Percentiles rank a stretch among this genome's conserved stretches.
These are phyloP conservation scores for Paramormyrops hopkinsi DNA, from an alignment of 2,797 vertebrate genomes.

Conservation along the genomic window DNA sequence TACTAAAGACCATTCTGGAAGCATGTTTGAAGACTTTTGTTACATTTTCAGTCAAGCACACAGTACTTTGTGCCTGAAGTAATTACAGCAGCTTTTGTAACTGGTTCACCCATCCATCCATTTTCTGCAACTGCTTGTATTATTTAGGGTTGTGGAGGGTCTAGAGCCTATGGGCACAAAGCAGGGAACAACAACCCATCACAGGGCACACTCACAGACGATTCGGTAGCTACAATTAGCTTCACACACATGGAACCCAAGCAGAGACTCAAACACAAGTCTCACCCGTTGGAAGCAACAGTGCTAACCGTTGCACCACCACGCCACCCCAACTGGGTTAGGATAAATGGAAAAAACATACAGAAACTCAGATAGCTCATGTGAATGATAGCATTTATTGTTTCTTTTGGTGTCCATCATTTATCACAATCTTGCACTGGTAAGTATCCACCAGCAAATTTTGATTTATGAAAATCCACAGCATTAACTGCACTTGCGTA, in stretches of 20 bases:
- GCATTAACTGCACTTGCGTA: slow-evolving; percentile 26
- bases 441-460: slow-evolving; percentile 10
- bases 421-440: slow-evolving; percentile 12
- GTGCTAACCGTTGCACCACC: background rate
- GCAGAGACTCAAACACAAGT: background rate
- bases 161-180: background rate
- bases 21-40: background rate
- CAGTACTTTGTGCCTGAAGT: background rate
- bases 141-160: background rate
- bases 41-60: background rate
- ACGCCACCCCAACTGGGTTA: background rate
- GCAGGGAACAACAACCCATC: background rate
- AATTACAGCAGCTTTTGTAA: background rate
- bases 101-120: background rate
- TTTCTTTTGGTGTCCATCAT: slow-evolving; percentile 7
- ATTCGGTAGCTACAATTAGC: background rate
- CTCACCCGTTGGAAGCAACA: background rate
- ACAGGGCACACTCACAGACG: background rate
- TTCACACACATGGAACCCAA: background rate
- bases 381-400: slow-evolving; percentile 21
- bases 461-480: slow-evolving; percentile 14
- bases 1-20: background rate
- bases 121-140: background rate
- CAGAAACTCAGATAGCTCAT: background rate
- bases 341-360: background rate